These are phyloP conservation scores for Hypsibius dujardini DNA, from an alignment of 1,140 invertebrate species.

Conservation along the genomic window DNA sequence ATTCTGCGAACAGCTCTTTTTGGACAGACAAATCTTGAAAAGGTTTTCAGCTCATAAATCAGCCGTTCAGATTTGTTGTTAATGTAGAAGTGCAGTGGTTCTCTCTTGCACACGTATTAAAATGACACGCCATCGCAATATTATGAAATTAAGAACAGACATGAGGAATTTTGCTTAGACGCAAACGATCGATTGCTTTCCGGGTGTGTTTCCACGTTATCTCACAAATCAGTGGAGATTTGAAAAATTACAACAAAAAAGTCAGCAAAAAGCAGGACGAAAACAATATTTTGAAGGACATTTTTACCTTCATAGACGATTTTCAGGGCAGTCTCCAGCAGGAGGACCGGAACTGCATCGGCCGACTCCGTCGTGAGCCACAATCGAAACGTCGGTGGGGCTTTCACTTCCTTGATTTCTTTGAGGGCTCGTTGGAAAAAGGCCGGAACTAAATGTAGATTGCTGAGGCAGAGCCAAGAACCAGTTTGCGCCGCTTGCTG, in stretches of 20 bases:
- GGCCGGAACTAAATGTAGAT: conserved; percentile 62
- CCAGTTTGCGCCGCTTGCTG: conserved; percentile 40
- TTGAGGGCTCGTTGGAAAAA: conserved; percentile 44
- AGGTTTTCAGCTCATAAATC: no score
- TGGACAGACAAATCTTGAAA: no score
- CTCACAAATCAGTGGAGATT: background rate
- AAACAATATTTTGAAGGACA: conserved; percentile 10
- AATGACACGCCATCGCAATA: no score
- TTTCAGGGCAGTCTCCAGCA: conserved; percentile 52
- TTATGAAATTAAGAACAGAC: no score
- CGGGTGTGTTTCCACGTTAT: background rate
- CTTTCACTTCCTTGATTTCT: conserved; percentile 42
- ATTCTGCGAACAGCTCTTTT: no score
- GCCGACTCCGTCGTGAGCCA: conserved; percentile 59
- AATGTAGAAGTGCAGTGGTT: no score
- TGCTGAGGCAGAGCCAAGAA: conserved; percentile 63
- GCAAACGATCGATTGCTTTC: no score
- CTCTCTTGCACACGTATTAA: no score
- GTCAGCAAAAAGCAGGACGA: no score
- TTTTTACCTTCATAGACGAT: conserved; percentile 61
- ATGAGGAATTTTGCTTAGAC: no score
- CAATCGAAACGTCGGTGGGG: conserved; percentile 47
- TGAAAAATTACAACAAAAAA: background rate
- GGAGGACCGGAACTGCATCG: conserved; percentile 44
- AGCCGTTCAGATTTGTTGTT: no score